Percentiles rank a stretch among this genome's conserved stretches.
These are phyloP conservation scores for Pteropus rufus DNA, from an alignment of 2,797 vertebrate species.

Conservation along the genomic window DNA sequence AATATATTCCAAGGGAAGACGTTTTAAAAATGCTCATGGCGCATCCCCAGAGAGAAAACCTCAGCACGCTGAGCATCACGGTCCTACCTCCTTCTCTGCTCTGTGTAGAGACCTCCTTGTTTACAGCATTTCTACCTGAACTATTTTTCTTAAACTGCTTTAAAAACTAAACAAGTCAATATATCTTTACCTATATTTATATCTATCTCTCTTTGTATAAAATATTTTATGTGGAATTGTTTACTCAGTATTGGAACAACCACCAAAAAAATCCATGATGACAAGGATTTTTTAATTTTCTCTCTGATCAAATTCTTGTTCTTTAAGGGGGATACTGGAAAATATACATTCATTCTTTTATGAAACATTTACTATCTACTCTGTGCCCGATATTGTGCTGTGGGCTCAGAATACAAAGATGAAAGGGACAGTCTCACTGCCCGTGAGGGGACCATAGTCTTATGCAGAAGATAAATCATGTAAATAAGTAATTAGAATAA, in stretches of 20 bases:
- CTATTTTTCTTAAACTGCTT: neutral
- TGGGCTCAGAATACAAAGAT: neutral
- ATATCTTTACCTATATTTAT: neutral
- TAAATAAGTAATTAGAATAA: neutral
- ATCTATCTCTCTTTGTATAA: neutral
- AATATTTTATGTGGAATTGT: neutral
- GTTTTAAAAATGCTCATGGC: neutral
- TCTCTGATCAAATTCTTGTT: neutral
- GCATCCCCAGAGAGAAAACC: neutral
- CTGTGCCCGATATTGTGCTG: neutral
- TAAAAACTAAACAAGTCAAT: neutral
- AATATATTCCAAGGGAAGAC: neutral
- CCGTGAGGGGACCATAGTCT: neutral
- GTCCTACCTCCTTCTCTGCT: neutral
- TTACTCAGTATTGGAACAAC: neutral
- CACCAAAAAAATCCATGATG: neutral
- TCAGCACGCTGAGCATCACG: accelerated
- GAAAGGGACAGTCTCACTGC: neutral
- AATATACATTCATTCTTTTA: neutral
- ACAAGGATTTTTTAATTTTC: neutral
- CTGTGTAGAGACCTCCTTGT: too few species aligned
- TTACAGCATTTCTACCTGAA: accelerated
- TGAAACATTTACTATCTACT: neutral
- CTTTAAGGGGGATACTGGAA: neutral
- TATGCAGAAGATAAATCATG: neutral